Conservation (phyloP, 2,113 vertebrate species). For the Protomyctophum bolini region DNA sequence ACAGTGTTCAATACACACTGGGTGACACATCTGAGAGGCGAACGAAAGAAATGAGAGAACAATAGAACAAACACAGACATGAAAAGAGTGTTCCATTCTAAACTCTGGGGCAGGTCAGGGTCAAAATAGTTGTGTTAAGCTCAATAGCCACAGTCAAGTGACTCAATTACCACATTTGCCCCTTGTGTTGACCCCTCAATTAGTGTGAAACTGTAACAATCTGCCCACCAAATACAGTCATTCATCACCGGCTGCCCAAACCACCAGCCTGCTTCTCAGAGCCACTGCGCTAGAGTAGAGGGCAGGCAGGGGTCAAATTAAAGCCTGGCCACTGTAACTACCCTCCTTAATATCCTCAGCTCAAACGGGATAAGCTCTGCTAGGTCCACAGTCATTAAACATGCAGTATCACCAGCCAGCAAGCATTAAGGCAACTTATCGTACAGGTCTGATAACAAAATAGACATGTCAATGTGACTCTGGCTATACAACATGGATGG, state of each 20-base stretch:
- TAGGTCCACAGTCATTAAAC: constrained; percentile 58
- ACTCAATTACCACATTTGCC: constrained; percentile 92
- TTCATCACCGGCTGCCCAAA: constrained; percentile 93
- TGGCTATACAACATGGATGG: background rate
- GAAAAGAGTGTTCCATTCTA: constrained; percentile 41
- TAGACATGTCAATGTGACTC: constrained; percentile 3
- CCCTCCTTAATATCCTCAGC: constrained; percentile 84
- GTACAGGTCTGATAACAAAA: background rate
- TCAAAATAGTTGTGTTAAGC: constrained; percentile 82
- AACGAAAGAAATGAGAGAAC: background rate
- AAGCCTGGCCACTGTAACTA: constrained; percentile 85
- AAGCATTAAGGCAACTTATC: constrained; percentile 39
- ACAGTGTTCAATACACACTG: constrained; percentile 6
- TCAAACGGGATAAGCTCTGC: constrained; percentile 76
- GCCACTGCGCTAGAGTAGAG: constrained; percentile 76
- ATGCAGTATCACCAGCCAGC: constrained; percentile 53
- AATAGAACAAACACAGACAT: constrained; percentile 30
- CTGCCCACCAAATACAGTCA: constrained; percentile 91
- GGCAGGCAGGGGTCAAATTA: constrained; percentile 90
- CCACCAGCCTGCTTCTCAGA: constrained; percentile 84
- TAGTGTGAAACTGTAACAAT: constrained; percentile 95
- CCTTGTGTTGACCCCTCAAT: constrained; percentile 90
- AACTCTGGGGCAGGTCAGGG: constrained; percentile 75
- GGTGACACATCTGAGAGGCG: constrained; percentile 2
- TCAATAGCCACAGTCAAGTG: constrained; percentile 87